Conservation (phyloP, 2,797 vertebrate genomes). For the Etheostoma nigrum region DNA sequence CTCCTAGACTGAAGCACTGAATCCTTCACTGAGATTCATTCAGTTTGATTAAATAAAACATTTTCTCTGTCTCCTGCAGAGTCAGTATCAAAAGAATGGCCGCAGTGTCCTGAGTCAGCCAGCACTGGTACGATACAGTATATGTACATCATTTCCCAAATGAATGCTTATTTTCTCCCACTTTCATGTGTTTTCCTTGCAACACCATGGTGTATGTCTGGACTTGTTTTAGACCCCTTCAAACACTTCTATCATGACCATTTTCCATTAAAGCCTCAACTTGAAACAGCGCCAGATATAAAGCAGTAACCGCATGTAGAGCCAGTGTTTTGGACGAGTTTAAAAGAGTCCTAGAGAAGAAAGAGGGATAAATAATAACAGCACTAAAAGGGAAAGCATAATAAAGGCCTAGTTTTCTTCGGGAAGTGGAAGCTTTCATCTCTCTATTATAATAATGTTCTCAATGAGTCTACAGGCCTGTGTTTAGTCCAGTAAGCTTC, state of each 20-base stretch:
- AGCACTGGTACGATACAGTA: neutral
- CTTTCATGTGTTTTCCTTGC: conserved; percentile 71
- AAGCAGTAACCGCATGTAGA: conserved; percentile 82
- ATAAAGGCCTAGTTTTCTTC: conserved; percentile 82
- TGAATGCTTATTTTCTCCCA: conserved; percentile 56
- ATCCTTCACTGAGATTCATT: neutral
- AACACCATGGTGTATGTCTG: conserved; percentile 68
- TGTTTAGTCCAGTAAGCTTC: conserved; percentile 80
- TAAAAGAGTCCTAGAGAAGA: conserved; percentile 83
- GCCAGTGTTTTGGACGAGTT: conserved; percentile 83
- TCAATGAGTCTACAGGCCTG: conserved; percentile 81
- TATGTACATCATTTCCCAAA: conserved; percentile 50
- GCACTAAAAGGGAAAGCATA: conserved; percentile 80
- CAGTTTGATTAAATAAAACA: conserved; percentile 35
- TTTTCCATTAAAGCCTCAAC: conserved; percentile 80
- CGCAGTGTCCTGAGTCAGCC: conserved; percentile 40
- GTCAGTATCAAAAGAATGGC: conserved; percentile 24
- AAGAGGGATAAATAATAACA: conserved; percentile 82
- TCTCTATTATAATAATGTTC: conserved; percentile 84
- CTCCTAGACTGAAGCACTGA: neutral
- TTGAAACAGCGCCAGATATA: conserved; percentile 84
- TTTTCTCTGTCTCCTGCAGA: conserved; percentile 33
- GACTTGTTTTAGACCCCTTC: conserved; percentile 82
- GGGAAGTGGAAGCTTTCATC: conserved; percentile 83
- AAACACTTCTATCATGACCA: conserved; percentile 78